Conservation (phyloP, 2,888 invertebrate species). For the Lordiphosa andalusiaca region DNA sequence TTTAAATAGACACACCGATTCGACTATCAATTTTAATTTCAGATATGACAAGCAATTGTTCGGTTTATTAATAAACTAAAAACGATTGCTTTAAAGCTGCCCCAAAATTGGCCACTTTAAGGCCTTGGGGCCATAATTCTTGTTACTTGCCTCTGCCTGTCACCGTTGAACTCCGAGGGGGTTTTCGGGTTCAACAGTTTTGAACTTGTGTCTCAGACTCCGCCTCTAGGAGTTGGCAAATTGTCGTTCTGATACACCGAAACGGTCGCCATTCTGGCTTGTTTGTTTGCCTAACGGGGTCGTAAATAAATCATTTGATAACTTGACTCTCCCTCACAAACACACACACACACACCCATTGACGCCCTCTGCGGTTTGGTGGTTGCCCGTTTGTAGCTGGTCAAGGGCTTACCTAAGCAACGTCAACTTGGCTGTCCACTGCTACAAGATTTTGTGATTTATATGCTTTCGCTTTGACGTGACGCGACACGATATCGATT, state of each 20-base stretch:
- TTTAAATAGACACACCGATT: constrained; percentile 1
- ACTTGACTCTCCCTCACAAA: constrained; percentile 62
- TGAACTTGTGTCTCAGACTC: constrained; percentile 43
- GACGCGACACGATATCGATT: constrained; percentile 60
- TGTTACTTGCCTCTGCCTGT: constrained; percentile 43
- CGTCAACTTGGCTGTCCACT: constrained; percentile 47
- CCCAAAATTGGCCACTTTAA: constrained; percentile 20
- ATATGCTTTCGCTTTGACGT: constrained; percentile 67
- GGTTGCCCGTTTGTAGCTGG: constrained; percentile 24
- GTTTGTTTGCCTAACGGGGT: constrained; percentile 67
- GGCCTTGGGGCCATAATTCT: constrained; percentile 53
- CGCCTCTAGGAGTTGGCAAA: constrained; percentile 41
- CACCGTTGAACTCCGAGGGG: constrained; percentile 26
- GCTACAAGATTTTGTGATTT: constrained; percentile 70
- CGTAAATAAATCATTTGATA: constrained; percentile 74
- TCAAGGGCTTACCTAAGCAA: constrained; percentile 65
- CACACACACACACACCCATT: constrained; percentile 17
- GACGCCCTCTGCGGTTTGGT: constrained; percentile 26
- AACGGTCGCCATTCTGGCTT: constrained; percentile 49
- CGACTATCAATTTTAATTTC: constrained; percentile 44
- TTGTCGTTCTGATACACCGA: constrained; percentile 43
- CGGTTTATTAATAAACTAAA: constrained; percentile 27
- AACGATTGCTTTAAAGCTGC: constrained; percentile 27
- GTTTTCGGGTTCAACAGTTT: constrained; percentile 57
- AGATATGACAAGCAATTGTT: constrained; percentile 33